Conservation (phyloP, 2,888 invertebrate species). For the Mylabris sibirica region DNA sequence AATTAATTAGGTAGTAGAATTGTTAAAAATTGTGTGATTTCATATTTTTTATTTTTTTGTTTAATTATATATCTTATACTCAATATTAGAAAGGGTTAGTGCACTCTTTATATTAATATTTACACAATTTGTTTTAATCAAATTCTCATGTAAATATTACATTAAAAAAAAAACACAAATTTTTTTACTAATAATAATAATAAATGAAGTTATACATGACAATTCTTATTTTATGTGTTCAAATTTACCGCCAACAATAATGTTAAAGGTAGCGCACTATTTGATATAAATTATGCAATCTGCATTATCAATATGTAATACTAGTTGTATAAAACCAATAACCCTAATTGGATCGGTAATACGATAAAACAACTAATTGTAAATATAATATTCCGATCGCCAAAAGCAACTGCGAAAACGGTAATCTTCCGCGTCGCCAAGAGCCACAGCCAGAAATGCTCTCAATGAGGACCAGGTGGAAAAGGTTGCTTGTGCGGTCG, state of each 20-base stretch:
- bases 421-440: too few relatives aligned
- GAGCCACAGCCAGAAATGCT: too few relatives aligned
- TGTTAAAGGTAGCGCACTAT: too few relatives aligned
- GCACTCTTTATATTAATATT: conserved; percentile 1
- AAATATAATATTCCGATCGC: too few relatives aligned
- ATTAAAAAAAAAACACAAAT: background rate
- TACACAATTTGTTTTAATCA: background rate
- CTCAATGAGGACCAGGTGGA: too few relatives aligned
- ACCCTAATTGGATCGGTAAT: too few relatives aligned
- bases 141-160: conserved; percentile 3
- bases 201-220: background rate
- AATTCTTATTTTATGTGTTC: background rate
- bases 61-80: background rate
- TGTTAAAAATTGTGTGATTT: background rate
- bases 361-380: too few relatives aligned
- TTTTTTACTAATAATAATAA: background rate
- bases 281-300: too few relatives aligned
- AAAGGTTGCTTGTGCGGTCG: too few relatives aligned
- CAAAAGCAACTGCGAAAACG: too few relatives aligned
- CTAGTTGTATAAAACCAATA: too few relatives aligned
- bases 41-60: background rate
- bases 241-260: background rate
- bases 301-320: too few relatives aligned
- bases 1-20: background rate
- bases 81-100: background rate